Evolutionary conservation across 2,113 vertebrate genomes (phyloP).

Genomic region (Labeo rohita): DNA sequence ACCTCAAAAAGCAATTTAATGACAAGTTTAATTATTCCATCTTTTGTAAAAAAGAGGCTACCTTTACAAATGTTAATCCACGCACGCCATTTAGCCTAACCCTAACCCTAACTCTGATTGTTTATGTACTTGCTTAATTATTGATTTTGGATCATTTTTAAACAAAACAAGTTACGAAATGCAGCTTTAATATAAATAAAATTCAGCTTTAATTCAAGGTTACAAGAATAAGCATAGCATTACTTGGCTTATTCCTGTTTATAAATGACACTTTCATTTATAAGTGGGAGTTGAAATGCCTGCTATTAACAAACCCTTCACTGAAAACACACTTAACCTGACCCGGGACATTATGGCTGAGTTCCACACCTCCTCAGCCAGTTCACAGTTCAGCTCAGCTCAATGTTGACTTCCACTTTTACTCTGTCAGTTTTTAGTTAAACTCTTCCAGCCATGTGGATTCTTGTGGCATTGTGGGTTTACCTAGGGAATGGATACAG

Average conservation of each 20-base stretch:
- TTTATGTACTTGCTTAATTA: no score
- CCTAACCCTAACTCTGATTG: no score
- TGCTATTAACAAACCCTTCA: slow-evolving; percentile 25
- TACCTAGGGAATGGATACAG: slow-evolving; percentile 21
- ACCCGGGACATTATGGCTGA: slow-evolving; percentile 16
- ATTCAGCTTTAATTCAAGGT: neutral
- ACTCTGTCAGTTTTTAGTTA: slow-evolving; percentile 44
- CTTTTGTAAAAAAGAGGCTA: no score
- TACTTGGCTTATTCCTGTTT: neutral
- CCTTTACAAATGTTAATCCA: no score
- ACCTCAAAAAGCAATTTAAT: no score
- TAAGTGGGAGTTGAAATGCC: slow-evolving; percentile 4
- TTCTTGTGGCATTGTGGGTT: slow-evolving; percentile 47
- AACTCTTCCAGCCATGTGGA: slow-evolving; percentile 48
- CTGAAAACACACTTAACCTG: slow-evolving; percentile 6
- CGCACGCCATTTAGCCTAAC: no score
- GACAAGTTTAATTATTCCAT: no score
- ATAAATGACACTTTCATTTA: slow-evolving; percentile 14
- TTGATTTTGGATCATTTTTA: no score
- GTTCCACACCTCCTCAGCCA: slow-evolving; percentile 22
- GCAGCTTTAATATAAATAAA: neutral
- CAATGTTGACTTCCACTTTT: slow-evolving; percentile 17
- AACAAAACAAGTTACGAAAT: no score
- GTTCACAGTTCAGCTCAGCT: slow-evolving; percentile 29
- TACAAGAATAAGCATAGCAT: neutral